These are phyloP conservation scores for Chiloscyllium plagiosum DNA, from an alignment of 2,113 vertebrate genomes.

Conservation along the genomic window DNA sequence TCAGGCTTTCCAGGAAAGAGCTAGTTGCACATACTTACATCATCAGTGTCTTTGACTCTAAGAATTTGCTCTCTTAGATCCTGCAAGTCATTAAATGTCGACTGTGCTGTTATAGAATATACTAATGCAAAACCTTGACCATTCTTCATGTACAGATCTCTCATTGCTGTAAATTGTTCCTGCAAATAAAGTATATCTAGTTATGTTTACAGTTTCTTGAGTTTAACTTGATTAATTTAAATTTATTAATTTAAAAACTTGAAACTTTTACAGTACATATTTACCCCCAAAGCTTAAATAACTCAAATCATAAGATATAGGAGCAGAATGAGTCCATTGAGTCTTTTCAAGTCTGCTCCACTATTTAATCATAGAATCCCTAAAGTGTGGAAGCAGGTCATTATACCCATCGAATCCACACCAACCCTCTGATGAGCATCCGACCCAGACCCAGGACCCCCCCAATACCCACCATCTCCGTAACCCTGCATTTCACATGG, in stretches of 20 bases:
- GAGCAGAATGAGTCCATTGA: too few species aligned
- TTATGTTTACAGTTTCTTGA: background rate
- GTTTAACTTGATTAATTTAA: background rate
- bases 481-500: too few species aligned
- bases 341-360: too few species aligned
- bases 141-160: slow-evolving; percentile 77
- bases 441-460: too few species aligned
- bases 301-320: background rate
- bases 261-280: background rate
- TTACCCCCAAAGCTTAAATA: background rate
- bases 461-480: too few species aligned
- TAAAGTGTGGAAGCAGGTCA: too few species aligned
- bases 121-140: slow-evolving; percentile 78
- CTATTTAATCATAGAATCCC: too few species aligned
- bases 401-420: too few species aligned
- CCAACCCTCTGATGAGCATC: too few species aligned
- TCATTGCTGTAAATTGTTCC: slow-evolving; percentile 79
- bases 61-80: slow-evolving; percentile 76
- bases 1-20: background rate
- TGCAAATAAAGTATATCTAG: slow-evolving; percentile 45
- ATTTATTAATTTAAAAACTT: background rate
- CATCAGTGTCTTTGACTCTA: slow-evolving; percentile 78
- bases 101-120: slow-evolving; percentile 78
- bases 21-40: slow-evolving; percentile 55
- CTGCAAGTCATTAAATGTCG: slow-evolving; percentile 75